Percentiles rank a stretch among this genome's conserved stretches.
These are phyloP conservation scores for Tetragnatha versicolor DNA, from an alignment of 1,140 invertebrate genomes.

Conservation along the genomic window DNA sequence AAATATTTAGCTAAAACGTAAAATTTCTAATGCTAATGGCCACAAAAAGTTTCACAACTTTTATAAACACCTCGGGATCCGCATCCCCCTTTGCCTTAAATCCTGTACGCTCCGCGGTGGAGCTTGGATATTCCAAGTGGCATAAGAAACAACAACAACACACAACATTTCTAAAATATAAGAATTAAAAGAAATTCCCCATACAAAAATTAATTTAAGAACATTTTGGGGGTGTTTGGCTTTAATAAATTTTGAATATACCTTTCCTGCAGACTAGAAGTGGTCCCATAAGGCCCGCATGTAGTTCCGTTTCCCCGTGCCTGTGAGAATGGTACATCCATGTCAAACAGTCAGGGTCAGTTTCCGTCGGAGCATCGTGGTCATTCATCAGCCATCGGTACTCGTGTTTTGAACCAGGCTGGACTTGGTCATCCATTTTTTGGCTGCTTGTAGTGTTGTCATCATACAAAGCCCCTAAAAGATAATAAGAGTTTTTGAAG, in stretches of 20 bases:
- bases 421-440: constrained; percentile 60
- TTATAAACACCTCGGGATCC: too few relatives aligned
- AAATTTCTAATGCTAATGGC: too few relatives aligned
- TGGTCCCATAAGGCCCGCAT: constrained; percentile 59
- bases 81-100: too few relatives aligned
- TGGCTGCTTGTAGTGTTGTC: constrained; percentile 58
- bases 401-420: constrained; percentile 56
- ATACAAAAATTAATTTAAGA: not conserved
- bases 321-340: constrained; percentile 62
- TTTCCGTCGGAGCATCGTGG: constrained; percentile 58
- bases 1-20: too few relatives aligned
- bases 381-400: constrained; percentile 59
- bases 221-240: constrained; percentile 9
- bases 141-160: too few relatives aligned
- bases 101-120: too few relatives aligned
- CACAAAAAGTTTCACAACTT: too few relatives aligned
- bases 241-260: too few relatives aligned
- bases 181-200: not conserved
- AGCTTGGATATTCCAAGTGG: too few relatives aligned
- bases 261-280: constrained; percentile 61
- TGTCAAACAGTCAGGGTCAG: constrained; percentile 60
- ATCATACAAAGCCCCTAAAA: constrained; percentile 61
- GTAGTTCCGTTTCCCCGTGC: constrained; percentile 58
- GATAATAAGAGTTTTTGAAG: too few relatives aligned
- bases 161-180: too few relatives aligned